Evolutionary conservation across 2,888 invertebrate species (phyloP), one percentile per base, ranked within the genome.

Genomic region (Rhopalosiphum nymphaeae): DNA sequence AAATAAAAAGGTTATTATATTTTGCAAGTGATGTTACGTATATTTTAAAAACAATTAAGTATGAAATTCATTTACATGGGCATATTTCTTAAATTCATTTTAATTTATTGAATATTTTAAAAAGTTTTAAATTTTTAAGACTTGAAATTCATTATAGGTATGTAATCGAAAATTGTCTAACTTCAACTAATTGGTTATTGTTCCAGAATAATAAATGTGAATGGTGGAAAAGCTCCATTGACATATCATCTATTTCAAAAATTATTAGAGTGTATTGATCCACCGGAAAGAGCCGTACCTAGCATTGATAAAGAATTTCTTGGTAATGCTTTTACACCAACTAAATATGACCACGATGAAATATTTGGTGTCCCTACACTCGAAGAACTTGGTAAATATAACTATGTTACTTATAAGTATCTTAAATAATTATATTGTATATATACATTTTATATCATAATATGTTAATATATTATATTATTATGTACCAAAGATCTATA

Each of bases 191-290:
- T 89, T 57, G 16, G 42, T 88, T 42, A 94, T 94, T 94, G 93
- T 95, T 96, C 95, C 95, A 97, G 98, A 95, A 98, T 98, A 94
- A 98, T 98, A 95, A 97, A 98, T 95, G 97, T 97, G 95, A 98
- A 98, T 96, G 97, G 97, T 46, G 98, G 98, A 0, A 97, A 97
- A 95, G 97, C 98, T 0, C 98, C 98, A 0, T 96, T 98, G 93
- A 98, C 98, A 0, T 98, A 98, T 96, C 98, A 98, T 95, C 97
- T 98, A 96, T 98, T 98, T 96, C 97, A 98, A 96, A 97, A 97
- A 44, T 96, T 98, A 95, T 97, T 98, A 36, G 97, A 98, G 13
- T 96, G 97, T 94, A 97, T 98, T 97, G 97, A 97, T 11, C 96
- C 97, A 42, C 98, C 98, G 26, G 97, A 97, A 67, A 96, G 96